phyloP scores from a whole-genome alignment of 2,113 vertebrate species.

The Nibea albiflora region DNA sequence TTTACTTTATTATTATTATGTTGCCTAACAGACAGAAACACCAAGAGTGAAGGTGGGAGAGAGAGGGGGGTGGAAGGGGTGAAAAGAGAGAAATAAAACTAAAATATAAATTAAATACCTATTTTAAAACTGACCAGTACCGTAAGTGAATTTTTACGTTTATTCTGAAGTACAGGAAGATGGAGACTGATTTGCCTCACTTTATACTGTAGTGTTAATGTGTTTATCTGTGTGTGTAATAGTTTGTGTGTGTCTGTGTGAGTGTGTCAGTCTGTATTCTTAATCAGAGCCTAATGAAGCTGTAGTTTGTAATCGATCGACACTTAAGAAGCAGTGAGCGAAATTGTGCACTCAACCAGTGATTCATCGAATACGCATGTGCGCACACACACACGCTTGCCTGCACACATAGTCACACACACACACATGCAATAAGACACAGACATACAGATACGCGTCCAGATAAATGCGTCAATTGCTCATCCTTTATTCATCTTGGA shows the following conservation, averaged over 20 bases:
- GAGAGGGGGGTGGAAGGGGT: not conserved
- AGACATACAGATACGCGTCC: constrained; percentile 32
- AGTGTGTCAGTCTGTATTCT: constrained; percentile 10
- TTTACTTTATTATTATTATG: constrained; percentile 40
- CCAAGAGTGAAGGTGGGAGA: not conserved
- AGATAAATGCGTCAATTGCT: constrained; percentile 71
- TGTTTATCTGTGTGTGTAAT: not conserved
- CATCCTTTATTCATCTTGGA: constrained; percentile 85
- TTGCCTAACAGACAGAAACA: constrained; percentile 20
- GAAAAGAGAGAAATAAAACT: not conserved
- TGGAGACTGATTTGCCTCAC: not conserved
- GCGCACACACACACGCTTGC: not conserved
- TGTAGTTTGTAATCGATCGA: constrained; percentile 20
- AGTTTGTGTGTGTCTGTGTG: not conserved
- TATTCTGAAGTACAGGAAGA: not conserved
- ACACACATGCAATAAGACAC: constrained; percentile 5
- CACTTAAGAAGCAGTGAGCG: constrained; percentile 19
- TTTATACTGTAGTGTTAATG: not conserved
- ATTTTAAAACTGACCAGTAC: not conserved
- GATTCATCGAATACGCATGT: constrained; percentile 1
- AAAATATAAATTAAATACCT: not conserved
- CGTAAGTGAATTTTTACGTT: not conserved
- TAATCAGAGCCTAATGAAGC: constrained; percentile 57
- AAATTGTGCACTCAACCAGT: constrained; percentile 45
- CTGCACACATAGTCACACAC: not conserved